Base-by-base conservation (phyloP, 2,113 vertebrate genomes). In the Centropus bengalensis region DNA sequence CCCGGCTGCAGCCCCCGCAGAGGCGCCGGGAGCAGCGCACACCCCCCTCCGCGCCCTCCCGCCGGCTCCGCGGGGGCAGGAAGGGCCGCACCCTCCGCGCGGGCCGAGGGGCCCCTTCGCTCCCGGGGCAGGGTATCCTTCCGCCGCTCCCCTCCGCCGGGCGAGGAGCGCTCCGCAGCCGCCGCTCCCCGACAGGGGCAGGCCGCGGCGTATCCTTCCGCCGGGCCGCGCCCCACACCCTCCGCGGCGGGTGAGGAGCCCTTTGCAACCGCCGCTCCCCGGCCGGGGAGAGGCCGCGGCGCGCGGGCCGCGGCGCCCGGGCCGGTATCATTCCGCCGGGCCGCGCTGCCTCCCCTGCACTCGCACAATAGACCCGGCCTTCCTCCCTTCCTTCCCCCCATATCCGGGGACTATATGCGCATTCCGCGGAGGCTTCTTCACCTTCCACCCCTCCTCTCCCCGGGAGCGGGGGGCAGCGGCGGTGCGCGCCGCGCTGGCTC, bases 341-440 rank as follows among this genome's bases (percentile, higher is more conserved):
- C 49, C 83, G 51, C 51, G 77, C 91, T 90, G 88, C 98, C 98
- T 98, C 97, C 98, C 98, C 98, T 91, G 68, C 95, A 64, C 64
- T 68, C 95, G 20, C 96, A 96, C 95, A 96, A 96, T 96, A 96
- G 96, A 89, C 91, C 92, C 95, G 94, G 94, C 94, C 96, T 93
- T 86, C 96, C 90, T 95, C 44, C 15, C 44, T 45, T 18, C 44
- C 44, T 45, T 18, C 44, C 89, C 96, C 97, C 98, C 97, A 98
- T 99, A 99, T 99, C 99, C 98, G 99, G 99, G 99, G 98, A 99
- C 99, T 99, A 99, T 98, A 99, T 99, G 97, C 98, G 98, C 70
- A 86, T 76, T 84, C 87, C 78, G 78, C 81, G 80, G 97, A 73
- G 94, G 86, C 69, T 82, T 40, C 20, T 67, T 67, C 56, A 38